phyloP scores from a whole-genome alignment of 2,888 invertebrate genomes.

The Plagodis pulveraria region DNA sequence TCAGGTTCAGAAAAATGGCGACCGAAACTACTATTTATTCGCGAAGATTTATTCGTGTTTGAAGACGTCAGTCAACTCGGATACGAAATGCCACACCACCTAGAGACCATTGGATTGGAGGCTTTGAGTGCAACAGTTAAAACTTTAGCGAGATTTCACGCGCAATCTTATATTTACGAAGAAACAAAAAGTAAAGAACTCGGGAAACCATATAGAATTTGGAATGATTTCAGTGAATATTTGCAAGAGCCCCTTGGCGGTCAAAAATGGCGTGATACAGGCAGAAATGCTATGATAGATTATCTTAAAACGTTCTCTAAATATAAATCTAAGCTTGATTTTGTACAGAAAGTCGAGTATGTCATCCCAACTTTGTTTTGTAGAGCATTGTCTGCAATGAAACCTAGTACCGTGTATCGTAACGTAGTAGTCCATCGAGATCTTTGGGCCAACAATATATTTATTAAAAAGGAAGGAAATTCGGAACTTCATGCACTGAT shows the following conservation, averaged over 20 bases:
- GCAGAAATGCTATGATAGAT: conserved; percentile 66
- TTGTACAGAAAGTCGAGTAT: conserved; percentile 47
- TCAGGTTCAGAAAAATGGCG: conserved; percentile 64
- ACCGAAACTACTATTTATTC: conserved; percentile 55
- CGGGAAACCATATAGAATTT: conserved; percentile 63
- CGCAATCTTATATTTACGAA: conserved; percentile 77
- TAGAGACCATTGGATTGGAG: conserved; percentile 57
- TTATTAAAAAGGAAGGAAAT: conserved; percentile 68
- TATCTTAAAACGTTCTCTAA: conserved; percentile 65
- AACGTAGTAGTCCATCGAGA: conserved; percentile 86
- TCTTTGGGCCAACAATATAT: conserved; percentile 86
- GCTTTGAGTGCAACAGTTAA: conserved; percentile 69
- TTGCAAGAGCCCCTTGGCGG: conserved; percentile 58
- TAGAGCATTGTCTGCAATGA: conserved; percentile 57
- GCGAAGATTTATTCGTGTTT: conserved; percentile 68
- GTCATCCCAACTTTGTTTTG: conserved; percentile 55
- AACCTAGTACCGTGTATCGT: conserved; percentile 67
- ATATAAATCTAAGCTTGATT: conserved; percentile 52
- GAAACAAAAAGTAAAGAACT: conserved; percentile 62
- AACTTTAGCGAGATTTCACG: conserved; percentile 79
- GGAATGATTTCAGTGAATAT: conserved; percentile 64
- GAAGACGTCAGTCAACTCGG: conserved; percentile 66
- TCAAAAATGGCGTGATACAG: conserved; percentile 62
- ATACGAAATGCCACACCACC: conserved; percentile 62
- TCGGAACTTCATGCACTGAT: conserved; percentile 77